phyloP scores from a whole-genome alignment of 1,140 invertebrate species.

The Pseudoatta argentina region DNA sequence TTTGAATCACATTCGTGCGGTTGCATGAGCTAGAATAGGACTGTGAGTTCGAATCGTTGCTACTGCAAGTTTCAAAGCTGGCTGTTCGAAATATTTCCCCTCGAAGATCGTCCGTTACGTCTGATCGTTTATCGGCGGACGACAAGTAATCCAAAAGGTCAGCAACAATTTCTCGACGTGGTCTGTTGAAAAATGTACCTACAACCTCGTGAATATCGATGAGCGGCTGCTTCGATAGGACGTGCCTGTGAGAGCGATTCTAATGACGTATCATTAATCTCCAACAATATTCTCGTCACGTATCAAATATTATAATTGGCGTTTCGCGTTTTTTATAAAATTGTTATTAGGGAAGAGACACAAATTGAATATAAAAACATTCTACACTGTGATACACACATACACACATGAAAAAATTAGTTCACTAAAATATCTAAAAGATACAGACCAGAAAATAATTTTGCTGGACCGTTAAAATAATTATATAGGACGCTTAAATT shows the following conservation, averaged over 20 bases:
- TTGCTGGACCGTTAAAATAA: no score
- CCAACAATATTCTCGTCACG: background rate
- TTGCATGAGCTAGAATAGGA: background rate
- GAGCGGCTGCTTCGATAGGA: conserved; percentile 60
- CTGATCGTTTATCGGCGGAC: conserved; percentile 23
- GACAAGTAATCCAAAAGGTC: conserved; percentile 68
- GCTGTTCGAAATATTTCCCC: conserved; percentile 15
- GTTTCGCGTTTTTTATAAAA: conserved; percentile 5
- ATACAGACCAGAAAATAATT: no score
- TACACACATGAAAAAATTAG: no score
- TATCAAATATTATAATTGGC: conserved; percentile 35
- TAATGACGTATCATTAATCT: conserved; percentile 30
- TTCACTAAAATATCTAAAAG: no score
- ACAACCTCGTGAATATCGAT: conserved; percentile 65
- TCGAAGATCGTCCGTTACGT: conserved; percentile 30
- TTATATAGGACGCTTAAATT: no score
- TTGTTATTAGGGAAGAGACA: background rate
- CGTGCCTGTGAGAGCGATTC: conserved; percentile 59
- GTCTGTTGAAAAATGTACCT: conserved; percentile 73
- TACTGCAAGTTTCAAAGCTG: background rate
- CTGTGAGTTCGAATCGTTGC: background rate
- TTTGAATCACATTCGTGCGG: background rate
- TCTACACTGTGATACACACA: no score
- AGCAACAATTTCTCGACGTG: conserved; percentile 50
- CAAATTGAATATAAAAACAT: background rate